Percentiles rank a stretch among this genome's conserved stretches.
Evolutionary conservation across 1,140 invertebrate genomes (phyloP).

Genomic region (Apolygus lucorum): DNA sequence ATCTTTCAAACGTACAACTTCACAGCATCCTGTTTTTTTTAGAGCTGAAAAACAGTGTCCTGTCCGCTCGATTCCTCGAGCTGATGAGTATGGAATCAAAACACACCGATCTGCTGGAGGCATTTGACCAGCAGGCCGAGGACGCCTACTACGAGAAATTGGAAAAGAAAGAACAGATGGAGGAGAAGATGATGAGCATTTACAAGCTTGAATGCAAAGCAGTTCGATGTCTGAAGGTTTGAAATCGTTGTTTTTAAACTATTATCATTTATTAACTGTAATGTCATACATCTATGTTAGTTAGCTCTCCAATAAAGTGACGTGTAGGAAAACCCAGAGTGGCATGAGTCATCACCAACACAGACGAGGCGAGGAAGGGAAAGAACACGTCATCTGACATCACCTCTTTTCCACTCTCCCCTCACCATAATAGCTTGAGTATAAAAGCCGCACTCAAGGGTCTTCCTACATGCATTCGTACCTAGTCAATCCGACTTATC

Average conservation of each 20-base stretch:
- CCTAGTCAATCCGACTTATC: too few relatives aligned
- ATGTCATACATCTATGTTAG: too few relatives aligned
- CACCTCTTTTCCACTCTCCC: too few relatives aligned
- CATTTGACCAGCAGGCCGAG: slow-evolving; percentile 61
- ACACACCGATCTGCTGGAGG: slow-evolving; percentile 64
- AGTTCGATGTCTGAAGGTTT: slow-evolving; percentile 66
- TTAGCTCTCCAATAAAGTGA: too few relatives aligned
- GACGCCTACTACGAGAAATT: slow-evolving; percentile 82
- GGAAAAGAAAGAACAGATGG: slow-evolving; percentile 82
- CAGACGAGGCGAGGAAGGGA: too few relatives aligned
- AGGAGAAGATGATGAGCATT: slow-evolving; percentile 83
- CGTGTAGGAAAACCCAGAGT: too few relatives aligned
- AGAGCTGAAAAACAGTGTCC: slow-evolving; percentile 35
- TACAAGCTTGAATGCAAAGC: slow-evolving; percentile 77
- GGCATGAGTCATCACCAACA: too few relatives aligned
- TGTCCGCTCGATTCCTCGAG: slow-evolving; percentile 57
- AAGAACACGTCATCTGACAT: too few relatives aligned
- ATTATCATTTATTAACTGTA: background rate
- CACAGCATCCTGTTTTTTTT: slow-evolving; percentile 13
- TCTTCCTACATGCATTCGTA: too few relatives aligned
- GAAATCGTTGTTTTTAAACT: background rate
- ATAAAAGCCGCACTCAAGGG: too few relatives aligned
- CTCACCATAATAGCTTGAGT: too few relatives aligned
- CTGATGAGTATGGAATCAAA: slow-evolving; percentile 69
- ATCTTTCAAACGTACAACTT: too few relatives aligned